Evolutionary conservation across 2,113 vertebrate species (phyloP).

Genomic region (Indri indri): DNA sequence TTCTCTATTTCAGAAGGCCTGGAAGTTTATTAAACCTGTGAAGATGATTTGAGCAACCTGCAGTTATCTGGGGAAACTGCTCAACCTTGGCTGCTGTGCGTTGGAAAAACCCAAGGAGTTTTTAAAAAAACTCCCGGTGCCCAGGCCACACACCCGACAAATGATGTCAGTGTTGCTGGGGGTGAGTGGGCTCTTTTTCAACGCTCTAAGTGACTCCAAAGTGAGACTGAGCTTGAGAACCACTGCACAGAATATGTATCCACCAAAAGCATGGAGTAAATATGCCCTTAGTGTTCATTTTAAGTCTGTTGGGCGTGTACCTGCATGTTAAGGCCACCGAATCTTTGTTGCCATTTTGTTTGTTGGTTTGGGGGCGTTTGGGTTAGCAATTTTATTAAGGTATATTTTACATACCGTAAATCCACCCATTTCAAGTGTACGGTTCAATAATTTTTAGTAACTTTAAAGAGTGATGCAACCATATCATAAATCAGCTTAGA

Average conservation of each 20-base stretch:
- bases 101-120: not conserved
- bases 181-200: not conserved
- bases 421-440: not conserved
- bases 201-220: not conserved
- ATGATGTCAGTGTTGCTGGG: not conserved
- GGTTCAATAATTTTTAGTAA: not conserved
- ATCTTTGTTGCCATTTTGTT: not conserved
- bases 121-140: not conserved
- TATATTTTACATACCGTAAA: not conserved
- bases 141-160: not conserved
- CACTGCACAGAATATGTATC: not conserved
- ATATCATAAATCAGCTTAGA: not conserved
- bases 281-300: not conserved
- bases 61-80: not conserved
- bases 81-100: not conserved
- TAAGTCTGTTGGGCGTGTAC: not conserved
- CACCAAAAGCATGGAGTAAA: not conserved
- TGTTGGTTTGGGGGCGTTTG: not conserved
- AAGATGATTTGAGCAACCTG: not conserved
- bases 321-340: not conserved
- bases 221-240: not conserved
- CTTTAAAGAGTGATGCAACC: not conserved
- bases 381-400: not conserved
- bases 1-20: conserved; percentile 1
- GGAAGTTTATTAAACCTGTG: not conserved